Evolutionary conservation across 1,140 invertebrate species (phyloP), one percentile per base, ranked within the genome.

Genomic region (Temnothorax nylanderi): DNA sequence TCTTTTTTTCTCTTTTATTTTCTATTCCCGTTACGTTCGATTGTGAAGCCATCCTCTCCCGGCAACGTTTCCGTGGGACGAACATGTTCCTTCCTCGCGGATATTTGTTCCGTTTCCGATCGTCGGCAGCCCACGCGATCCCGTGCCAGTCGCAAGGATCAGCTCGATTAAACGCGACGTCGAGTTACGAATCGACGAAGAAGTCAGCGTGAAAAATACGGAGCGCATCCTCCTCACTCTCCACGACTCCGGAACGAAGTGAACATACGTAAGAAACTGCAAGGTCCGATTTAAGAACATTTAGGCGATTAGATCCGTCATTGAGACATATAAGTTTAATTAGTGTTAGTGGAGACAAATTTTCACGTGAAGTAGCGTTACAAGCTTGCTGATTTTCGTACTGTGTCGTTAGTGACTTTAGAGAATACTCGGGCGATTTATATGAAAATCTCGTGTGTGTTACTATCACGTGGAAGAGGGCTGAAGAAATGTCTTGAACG

Each of bases 131-230:
- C 81, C 71, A 89, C 85, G 89, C 86, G 89, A 92, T 90, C n/a
- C 49, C 88, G 86, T 85, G 87, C 89, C 88, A 86, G 84, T 92
- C 89, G 69, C 58, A 71, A 65, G 49, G 58, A 81, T 86, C 84
- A 34, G 8, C 47, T 4, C 34, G 62, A 69, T 71, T 34, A 34
- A 58, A 60, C 47, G 71, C 26, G 8, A 51, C 16, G 62, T 58
- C 49, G 47, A 56, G 41, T 26, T 41, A 44, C 54, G 51, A 82
- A 60, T 72, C 67, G 67, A 47, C n/a, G 80, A 74, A 37, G 78
- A 58, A 44, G 37, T 60, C 56, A 34, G 67, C 37, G 13, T 34
- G 78, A 4, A 13, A 58, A 82, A 16, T 44, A 54, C 26, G 54
- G 26, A 62, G 74, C 69, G 54, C 13, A 49, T 41, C n/a, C 65